A percentile compares a stretch with the other conserved stretches of the same genome.
phyloP scores from a whole-genome alignment of 1,140 invertebrate genomes.

The Galleria mellonella region DNA sequence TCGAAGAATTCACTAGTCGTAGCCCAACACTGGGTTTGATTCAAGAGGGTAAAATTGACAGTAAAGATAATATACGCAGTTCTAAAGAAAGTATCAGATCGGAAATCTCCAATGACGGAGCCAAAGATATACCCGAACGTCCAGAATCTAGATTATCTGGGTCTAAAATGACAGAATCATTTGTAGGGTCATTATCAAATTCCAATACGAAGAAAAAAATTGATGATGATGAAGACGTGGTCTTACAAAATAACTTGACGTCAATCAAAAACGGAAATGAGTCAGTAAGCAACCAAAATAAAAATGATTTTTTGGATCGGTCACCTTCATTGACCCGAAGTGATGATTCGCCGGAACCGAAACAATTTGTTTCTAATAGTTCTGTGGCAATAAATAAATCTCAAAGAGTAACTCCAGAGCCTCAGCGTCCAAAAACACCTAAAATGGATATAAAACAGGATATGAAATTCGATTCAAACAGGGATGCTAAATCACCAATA shows the following conservation, averaged over 20 bases:
- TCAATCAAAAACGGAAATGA: conserved; percentile 24
- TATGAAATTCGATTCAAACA: conserved; percentile 21
- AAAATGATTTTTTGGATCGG: conserved; percentile 55
- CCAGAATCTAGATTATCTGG: conserved; percentile 64
- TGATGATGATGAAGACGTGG: conserved; percentile 66
- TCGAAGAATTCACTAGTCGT: conserved; percentile 48
- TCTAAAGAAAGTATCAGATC: conserved; percentile 61
- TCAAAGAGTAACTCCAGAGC: conserved; percentile 45
- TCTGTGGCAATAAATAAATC: conserved; percentile 35
- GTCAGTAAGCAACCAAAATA: conserved; percentile 25
- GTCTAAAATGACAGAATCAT: conserved; percentile 70
- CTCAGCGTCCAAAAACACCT: conserved; percentile 55
- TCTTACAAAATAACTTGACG: conserved; percentile 48
- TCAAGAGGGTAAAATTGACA: conserved; percentile 57
- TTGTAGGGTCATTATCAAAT: conserved; percentile 58
- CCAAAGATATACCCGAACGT: conserved; percentile 45
- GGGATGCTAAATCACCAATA: conserved; percentile 19
- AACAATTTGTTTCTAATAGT: conserved; percentile 35
- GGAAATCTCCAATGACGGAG: conserved; percentile 43
- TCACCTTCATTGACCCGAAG: conserved; percentile 69
- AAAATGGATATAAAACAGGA: conserved; percentile 44
- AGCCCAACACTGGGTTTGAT: conserved; percentile 62
- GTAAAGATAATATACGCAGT: conserved; percentile 48
- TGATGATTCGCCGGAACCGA: conserved; percentile 69
- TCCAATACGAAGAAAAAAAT: conserved; percentile 43